Evolutionary conservation across 2,797 vertebrate genomes (phyloP).

Genomic region (Tinamus major): DNA sequence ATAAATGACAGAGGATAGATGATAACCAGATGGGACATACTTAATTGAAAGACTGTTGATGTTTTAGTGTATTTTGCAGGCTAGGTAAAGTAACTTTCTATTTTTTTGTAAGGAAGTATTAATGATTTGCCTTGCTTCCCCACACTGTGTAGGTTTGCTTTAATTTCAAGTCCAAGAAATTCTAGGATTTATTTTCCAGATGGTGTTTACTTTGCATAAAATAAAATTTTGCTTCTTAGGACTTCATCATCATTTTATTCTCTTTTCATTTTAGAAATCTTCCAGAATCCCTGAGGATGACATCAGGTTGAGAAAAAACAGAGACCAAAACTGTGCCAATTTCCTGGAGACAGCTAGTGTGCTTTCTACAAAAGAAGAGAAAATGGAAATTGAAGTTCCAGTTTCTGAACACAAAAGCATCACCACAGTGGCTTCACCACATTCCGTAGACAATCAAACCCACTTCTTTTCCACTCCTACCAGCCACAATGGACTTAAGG

Average conservation of each 20-base stretch:
- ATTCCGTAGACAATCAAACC: slow-evolving; percentile 78
- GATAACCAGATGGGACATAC: neutral
- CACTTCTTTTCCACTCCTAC: slow-evolving; percentile 81
- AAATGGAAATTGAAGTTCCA: slow-evolving; percentile 91
- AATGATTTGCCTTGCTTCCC: neutral
- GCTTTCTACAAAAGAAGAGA: slow-evolving; percentile 81
- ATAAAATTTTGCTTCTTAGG: neutral
- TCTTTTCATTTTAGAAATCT: slow-evolving; percentile 84
- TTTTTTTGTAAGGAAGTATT: neutral
- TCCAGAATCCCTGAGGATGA: slow-evolving; percentile 88
- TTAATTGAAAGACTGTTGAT: neutral
- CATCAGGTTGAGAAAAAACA: slow-evolving; percentile 84
- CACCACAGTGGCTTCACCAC: slow-evolving; percentile 71
- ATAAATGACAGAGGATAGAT: neutral
- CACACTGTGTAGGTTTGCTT: neutral
- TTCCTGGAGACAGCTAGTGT: slow-evolving; percentile 86
- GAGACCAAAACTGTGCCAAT: slow-evolving; percentile 86
- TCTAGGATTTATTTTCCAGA: slow-evolving; percentile 18
- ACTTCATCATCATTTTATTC: slow-evolving; percentile 32
- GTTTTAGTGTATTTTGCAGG: neutral
- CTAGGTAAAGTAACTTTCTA: neutral
- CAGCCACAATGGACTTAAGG: slow-evolving; percentile 82
- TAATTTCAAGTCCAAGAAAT: neutral
- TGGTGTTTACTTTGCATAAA: neutral
- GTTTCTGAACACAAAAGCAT: slow-evolving; percentile 83